A percentile compares a stretch with the other conserved stretches of the same genome.
These are phyloP conservation scores for Neoitamus cyanurus DNA, from an alignment of 2,888 invertebrate genomes.

Conservation along the genomic window DNA sequence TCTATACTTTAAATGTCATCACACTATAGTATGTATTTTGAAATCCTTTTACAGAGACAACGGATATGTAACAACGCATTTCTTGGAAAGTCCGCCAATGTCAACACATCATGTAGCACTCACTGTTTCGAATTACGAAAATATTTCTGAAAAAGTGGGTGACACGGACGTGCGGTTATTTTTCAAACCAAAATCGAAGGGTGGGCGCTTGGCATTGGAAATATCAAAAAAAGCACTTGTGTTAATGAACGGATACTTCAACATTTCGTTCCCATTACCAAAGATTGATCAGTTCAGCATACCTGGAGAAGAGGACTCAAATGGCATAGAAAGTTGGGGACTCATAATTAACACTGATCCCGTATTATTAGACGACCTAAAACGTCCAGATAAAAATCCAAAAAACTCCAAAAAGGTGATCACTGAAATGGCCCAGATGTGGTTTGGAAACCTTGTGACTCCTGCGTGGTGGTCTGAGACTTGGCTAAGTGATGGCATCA, in stretches of 20 bases:
- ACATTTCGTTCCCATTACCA: slow-evolving; percentile 77
- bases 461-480: slow-evolving; percentile 74
- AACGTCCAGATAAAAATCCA: not conserved
- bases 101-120: slow-evolving; percentile 85
- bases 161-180: slow-evolving; percentile 48
- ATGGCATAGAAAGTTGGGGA: slow-evolving; percentile 97
- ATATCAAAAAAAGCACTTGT: slow-evolving; percentile 78
- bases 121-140: slow-evolving; percentile 72
- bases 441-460: slow-evolving; percentile 83
- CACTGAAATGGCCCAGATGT: slow-evolving; percentile 77
- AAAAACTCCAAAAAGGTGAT: slow-evolving; percentile 71
- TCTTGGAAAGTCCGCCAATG: slow-evolving; percentile 72
- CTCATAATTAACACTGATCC: slow-evolving; percentile 73
- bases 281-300: slow-evolving; percentile 91
- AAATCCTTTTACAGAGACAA: not conserved
- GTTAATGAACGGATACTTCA: slow-evolving; percentile 77
- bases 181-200: slow-evolving; percentile 46
- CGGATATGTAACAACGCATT: slow-evolving; percentile 57
- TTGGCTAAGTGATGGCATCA: slow-evolving; percentile 77
- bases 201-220: slow-evolving; percentile 75
- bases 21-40: no score
- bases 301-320: slow-evolving; percentile 84
- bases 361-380: slow-evolving; percentile 59
- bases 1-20: no score
- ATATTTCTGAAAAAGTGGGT: slow-evolving; percentile 53